Percentiles rank a stretch among this genome's conserved stretches.
phyloP scores from a whole-genome alignment of 2,888 invertebrate species.

The Trisateles emortualis region DNA sequence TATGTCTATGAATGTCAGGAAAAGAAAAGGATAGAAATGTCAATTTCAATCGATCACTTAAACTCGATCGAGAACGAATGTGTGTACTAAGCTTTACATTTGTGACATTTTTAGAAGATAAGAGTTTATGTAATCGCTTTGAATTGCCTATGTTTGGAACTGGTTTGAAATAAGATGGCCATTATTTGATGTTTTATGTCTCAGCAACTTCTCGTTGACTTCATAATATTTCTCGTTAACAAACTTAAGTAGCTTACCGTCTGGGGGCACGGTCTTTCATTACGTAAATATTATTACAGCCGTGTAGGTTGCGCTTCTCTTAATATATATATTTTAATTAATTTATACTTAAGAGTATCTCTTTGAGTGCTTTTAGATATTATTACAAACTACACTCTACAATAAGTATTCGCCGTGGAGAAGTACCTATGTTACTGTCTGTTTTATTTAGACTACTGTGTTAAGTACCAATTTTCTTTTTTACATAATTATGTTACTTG shows the following conservation, averaged over 20 bases:
- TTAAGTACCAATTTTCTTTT: no score
- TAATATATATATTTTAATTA: slow-evolving; percentile 4
- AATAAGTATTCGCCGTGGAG: no score
- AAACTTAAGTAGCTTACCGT: slow-evolving; percentile 19
- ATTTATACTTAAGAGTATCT: neutral
- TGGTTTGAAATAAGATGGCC: slow-evolving; percentile 38
- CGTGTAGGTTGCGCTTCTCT: neutral
- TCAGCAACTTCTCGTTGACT: slow-evolving; percentile 8
- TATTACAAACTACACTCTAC: neutral
- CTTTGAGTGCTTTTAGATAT: neutral
- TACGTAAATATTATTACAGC: slow-evolving; percentile 9
- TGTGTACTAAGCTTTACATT: slow-evolving; percentile 40
- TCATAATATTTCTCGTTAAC: slow-evolving; percentile 18
- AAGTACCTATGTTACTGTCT: no score
- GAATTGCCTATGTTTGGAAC: slow-evolving; percentile 51
- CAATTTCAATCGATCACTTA: neutral
- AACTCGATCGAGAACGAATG: neutral
- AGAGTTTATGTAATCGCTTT: slow-evolving; percentile 54
- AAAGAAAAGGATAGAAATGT: no score
- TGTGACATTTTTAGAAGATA: slow-evolving; percentile 54
- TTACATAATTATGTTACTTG: no score
- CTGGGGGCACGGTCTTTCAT: slow-evolving; percentile 3
- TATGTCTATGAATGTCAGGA: no score
- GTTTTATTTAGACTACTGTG: no score
- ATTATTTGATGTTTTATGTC: slow-evolving; percentile 35